Base-by-base conservation (phyloP, 2,888 invertebrate genomes). In the Chrysodeixis includens region DNA sequence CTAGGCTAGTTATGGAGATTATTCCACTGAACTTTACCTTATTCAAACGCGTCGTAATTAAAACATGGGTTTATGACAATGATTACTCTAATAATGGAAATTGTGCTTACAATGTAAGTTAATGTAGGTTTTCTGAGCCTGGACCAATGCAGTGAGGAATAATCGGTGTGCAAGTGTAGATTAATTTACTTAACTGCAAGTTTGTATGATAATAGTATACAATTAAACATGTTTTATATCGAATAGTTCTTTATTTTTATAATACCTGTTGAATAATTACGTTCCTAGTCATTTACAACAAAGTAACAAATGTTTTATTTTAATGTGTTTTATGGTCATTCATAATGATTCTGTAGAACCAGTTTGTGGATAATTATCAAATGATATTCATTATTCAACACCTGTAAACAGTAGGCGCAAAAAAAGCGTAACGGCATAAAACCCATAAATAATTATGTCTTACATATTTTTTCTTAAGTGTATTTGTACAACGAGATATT, bases 1-100 rank as follows among this genome's bases (percentile, higher is more conserved):
- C 54, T 59, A 56, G 56, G 26, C 55, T 40, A 14, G 30, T 51
- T 58, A 46, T 56, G 40, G 30, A 62, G n/a, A 57, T 14, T 66
- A 53, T 62, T 62, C 40, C 32, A 56, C 20, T 62, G 62, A 60
- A 68, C 59, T 55, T 72, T 46, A 40, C 56, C 35, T 62, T 60
- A 16, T 51, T 8, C 32, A 52, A 55, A 22, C 16, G 7, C 14
- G 4, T 40, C 40, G 56, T 60, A 35, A 59, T 69, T 60, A 54
- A 46, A 62, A 40, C 22, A 20, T 30, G 16, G 59, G 22, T 12
- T 32, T 44, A 49, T 14, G 51, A 35, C 4, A 30, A 52, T 30
- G 53, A 55, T 35, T 32, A 16, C 20, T 46, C 10, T 54, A 35
- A n/a, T 59, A 14, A 32, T 14, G 30, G 20, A 46, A n/a, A 20